Conservation (phyloP, 2,888 invertebrate genomes). For the Amaurobius ferox region DNA sequence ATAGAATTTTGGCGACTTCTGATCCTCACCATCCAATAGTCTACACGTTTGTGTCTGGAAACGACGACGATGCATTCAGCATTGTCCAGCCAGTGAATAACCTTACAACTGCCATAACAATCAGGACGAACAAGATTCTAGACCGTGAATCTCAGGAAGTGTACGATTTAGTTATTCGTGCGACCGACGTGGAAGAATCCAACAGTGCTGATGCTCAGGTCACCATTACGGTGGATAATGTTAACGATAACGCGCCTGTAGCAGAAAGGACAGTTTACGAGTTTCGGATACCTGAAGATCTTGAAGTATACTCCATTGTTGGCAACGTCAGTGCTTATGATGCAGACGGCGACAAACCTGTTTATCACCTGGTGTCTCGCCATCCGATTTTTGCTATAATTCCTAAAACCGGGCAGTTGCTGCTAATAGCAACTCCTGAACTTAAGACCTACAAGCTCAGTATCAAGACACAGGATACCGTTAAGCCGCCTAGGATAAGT, state of each 20-base stretch:
- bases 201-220: constrained; percentile 90
- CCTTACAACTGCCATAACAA: constrained; percentile 18
- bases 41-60: constrained; percentile 88
- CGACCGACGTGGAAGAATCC: constrained; percentile 86
- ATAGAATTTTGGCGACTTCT: constrained; percentile 83
- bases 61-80: constrained; percentile 85
- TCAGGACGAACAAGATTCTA: constrained; percentile 80
- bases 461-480: constrained; percentile 89
- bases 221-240: constrained; percentile 86
- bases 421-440: constrained; percentile 82
- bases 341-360: constrained; percentile 93
- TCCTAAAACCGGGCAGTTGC: constrained; percentile 93
- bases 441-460: constrained; percentile 83
- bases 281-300: constrained; percentile 82
- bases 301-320: constrained; percentile 87
- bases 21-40: constrained; percentile 80
- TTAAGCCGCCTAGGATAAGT: constrained; percentile 78
- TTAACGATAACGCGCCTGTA: constrained; percentile 93
- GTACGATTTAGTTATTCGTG: constrained; percentile 87
- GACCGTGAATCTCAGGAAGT: constrained; percentile 86
- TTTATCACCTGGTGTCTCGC: constrained; percentile 86
- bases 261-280: constrained; percentile 88
- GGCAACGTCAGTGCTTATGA: constrained; percentile 92
- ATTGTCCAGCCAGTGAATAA: constrained; percentile 34
- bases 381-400: constrained; percentile 91